These are phyloP conservation scores for Drosophila athabasca DNA, from an alignment of 1,140 invertebrate genomes.

Conservation along the genomic window DNA sequence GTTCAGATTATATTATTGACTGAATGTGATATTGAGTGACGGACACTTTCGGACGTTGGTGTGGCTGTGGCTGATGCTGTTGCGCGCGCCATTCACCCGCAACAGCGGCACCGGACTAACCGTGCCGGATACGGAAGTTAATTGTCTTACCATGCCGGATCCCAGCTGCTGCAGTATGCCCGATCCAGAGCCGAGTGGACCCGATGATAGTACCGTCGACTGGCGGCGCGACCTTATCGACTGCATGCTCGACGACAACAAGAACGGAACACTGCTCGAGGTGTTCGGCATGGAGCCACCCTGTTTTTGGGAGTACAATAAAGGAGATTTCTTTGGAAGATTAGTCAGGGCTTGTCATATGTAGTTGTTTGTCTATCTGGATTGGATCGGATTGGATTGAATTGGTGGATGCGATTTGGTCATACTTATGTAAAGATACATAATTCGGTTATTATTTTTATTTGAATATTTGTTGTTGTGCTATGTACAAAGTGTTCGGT, in stretches of 20 bases:
- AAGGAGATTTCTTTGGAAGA: slow-evolving; percentile 84
- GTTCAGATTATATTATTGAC: slow-evolving; percentile 82
- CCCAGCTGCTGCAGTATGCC: slow-evolving; percentile 92
- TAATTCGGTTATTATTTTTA: neutral
- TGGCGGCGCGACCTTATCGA: slow-evolving; percentile 92
- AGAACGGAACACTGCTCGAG: slow-evolving; percentile 92
- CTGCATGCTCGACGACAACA: slow-evolving; percentile 92
- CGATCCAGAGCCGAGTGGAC: slow-evolving; percentile 85
- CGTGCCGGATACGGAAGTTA: slow-evolving; percentile 86
- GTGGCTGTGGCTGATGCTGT: slow-evolving; percentile 83
- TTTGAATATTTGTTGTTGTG: slow-evolving; percentile 16
- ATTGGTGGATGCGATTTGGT: slow-evolving; percentile 37
- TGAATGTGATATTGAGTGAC: slow-evolving; percentile 88
- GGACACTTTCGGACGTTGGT: slow-evolving; percentile 91
- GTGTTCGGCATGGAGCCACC: slow-evolving; percentile 94
- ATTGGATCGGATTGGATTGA: neutral
- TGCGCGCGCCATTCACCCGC: slow-evolving; percentile 86
- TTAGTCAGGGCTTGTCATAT: slow-evolving; percentile 68
- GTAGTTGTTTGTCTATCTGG: neutral
- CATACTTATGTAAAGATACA: slow-evolving; percentile 23
- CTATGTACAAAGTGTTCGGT: slow-evolving; percentile 56
- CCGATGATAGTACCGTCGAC: slow-evolving; percentile 86
- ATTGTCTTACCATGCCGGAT: slow-evolving; percentile 94
- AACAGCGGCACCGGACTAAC: slow-evolving; percentile 82
- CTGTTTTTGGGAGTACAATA: slow-evolving; percentile 85